Percentiles rank a stretch among this genome's conserved stretches.
phyloP scores from a whole-genome alignment of 2,797 vertebrate genomes.

The Amblyopsis hoosieri region DNA sequence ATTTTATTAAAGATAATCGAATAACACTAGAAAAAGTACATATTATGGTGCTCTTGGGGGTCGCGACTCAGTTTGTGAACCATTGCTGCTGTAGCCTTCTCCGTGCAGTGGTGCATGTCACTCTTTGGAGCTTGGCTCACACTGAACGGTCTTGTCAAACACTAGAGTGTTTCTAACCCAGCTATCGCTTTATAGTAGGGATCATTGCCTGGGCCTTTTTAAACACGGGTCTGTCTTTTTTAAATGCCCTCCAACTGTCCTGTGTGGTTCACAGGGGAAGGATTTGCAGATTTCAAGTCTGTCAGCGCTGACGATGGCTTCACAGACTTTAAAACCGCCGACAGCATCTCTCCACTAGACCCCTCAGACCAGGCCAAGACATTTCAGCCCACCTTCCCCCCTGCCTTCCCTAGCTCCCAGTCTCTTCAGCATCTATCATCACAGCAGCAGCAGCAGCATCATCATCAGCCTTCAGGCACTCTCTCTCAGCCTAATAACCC shows the following conservation, averaged over 20 bases:
- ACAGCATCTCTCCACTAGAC: constrained; percentile 94
- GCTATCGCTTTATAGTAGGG: constrained; percentile 37
- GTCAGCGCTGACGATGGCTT: constrained; percentile 89
- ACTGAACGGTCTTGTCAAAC: constrained; percentile 16
- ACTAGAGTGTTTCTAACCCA: constrained; percentile 37
- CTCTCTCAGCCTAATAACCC: constrained; percentile 84
- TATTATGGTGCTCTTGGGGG: too few relatives aligned
- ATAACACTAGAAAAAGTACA: too few relatives aligned
- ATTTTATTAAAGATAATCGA: too few relatives aligned
- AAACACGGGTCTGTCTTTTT: constrained; percentile 14
- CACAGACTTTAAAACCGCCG: constrained; percentile 98
- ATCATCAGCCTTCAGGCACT: constrained; percentile 76
- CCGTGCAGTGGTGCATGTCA: constrained; percentile 54
- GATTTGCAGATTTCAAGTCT: constrained; percentile 93
- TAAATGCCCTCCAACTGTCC: constrained; percentile 40
- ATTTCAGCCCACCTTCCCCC: constrained; percentile 85
- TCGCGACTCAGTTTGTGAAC: too few relatives aligned
- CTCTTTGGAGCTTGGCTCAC: constrained; percentile 19
- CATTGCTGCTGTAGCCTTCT: constrained; percentile 11
- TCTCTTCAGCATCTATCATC: constrained; percentile 76
- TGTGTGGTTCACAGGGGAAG: constrained; percentile 83
- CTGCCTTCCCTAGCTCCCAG: constrained; percentile 79
- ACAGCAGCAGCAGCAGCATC: constrained; percentile 74
- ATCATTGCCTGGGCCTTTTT: constrained; percentile 23
- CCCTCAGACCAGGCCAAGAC: constrained; percentile 86